A percentile compares a stretch with the other conserved stretches of the same genome.
Conservation (phyloP, 1,140 invertebrate genomes). For the Kradibia gibbosae region DNA sequence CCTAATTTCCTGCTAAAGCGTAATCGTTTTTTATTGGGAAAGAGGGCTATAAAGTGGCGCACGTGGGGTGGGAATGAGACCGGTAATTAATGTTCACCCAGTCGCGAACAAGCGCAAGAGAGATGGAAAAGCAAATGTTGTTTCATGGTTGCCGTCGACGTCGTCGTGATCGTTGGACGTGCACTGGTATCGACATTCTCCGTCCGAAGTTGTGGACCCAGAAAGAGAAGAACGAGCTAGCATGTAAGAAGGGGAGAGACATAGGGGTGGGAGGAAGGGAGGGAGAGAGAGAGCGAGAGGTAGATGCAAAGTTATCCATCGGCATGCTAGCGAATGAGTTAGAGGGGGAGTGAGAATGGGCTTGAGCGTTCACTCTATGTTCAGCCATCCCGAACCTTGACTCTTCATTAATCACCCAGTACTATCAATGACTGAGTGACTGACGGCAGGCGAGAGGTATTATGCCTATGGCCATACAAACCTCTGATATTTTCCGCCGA, state of each 20-base stretch:
- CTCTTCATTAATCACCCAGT: slow-evolving; percentile 71
- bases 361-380: slow-evolving; percentile 59
- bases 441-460: slow-evolving; percentile 69
- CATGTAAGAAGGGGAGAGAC: not conserved
- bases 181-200: slow-evolving; percentile 66
- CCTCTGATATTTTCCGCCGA: slow-evolving; percentile 56
- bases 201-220: slow-evolving; percentile 59
- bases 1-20: slow-evolving; percentile 48
- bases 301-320: slow-evolving; percentile 19
- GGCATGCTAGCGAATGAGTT: not conserved
- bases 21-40: slow-evolving; percentile 41
- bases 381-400: slow-evolving; percentile 70
- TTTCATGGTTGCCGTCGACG: slow-evolving; percentile 41
- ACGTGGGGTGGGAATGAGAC: slow-evolving; percentile 19
- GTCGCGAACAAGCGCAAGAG: slow-evolving; percentile 26
- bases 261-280: slow-evolving; percentile 9
- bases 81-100: slow-evolving; percentile 48
- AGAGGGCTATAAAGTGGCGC: slow-evolving; percentile 16
- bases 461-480: slow-evolving; percentile 54
- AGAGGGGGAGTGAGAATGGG: slow-evolving; percentile 27
- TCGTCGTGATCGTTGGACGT: slow-evolving; percentile 51
- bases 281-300: slow-evolving; percentile 28
- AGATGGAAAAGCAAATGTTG: slow-evolving; percentile 36
- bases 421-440: slow-evolving; percentile 72
- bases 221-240: not conserved